Evolutionary conservation across 2,888 invertebrate species (phyloP).

Genomic region (Pterostichus madidus): DNA sequence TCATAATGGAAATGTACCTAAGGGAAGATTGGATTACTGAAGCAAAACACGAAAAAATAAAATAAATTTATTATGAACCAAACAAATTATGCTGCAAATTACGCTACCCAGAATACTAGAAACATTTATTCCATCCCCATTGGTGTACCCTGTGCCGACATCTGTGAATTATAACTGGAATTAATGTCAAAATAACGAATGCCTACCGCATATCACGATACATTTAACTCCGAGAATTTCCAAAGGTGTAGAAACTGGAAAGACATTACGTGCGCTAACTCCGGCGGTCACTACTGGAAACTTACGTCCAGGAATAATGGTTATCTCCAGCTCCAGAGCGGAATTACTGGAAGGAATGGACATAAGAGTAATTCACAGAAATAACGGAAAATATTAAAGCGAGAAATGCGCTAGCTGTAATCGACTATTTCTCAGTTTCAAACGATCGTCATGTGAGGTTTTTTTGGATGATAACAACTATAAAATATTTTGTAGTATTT

Average conservation of each 20-base stretch:
- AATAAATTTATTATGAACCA: too few relatives aligned
- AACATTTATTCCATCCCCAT: too few relatives aligned
- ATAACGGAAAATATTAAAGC: conserved; percentile 15
- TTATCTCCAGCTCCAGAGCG: conserved; percentile 16
- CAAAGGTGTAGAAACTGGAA: background rate
- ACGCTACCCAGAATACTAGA: too few relatives aligned
- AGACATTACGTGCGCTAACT: conserved; percentile 21
- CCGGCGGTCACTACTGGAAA: conserved; percentile 17
- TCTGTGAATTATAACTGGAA: conserved; percentile 38
- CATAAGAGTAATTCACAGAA: conserved; percentile 4
- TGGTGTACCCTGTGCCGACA: too few relatives aligned
- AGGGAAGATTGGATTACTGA: too few relatives aligned
- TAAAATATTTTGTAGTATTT: too few relatives aligned
- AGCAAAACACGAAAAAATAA: too few relatives aligned
- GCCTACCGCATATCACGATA: conserved; percentile 29
- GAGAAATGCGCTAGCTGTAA: conserved; percentile 1
- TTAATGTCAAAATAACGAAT: conserved; percentile 40
- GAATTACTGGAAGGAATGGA: conserved; percentile 33
- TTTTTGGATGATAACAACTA: too few relatives aligned
- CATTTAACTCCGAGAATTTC: conserved; percentile 26
- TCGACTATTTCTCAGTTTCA: conserved; percentile 30
- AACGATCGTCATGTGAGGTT: background rate
- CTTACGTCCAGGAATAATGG: conserved; percentile 33
- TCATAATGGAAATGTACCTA: too few relatives aligned
- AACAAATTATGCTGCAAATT: too few relatives aligned